Evolutionary conservation across 2,888 invertebrate species (phyloP), one percentile per base, ranked within the genome.

Genomic region (Eristalis arbustorum): DNA sequence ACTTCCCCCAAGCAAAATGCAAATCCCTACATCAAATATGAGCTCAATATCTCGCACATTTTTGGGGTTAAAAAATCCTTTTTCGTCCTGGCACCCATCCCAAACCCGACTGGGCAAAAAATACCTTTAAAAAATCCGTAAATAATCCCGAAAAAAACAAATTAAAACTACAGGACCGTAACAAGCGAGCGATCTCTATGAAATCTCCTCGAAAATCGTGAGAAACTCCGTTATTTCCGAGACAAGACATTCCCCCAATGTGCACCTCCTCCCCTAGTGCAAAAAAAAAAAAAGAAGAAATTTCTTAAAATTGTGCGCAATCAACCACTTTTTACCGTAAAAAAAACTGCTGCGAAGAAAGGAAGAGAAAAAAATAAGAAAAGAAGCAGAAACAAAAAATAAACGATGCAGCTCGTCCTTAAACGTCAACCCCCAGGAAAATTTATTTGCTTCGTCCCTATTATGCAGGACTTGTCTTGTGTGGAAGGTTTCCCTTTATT

Each of bases 281-380:
- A 81, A 85, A 80, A 69, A 64, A 62, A 31, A 81, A 85, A 76
- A 69, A 6, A 28, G 56, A 59, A 2, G 3, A 59, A 59, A 59
- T 59, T 59, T 59, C 31, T 63, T 49, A 28, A 85, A 85, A 81
- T 73, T 85, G 69, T 78, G 66, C 85, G 82, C 85, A 85, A 85
- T 85, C 82, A 82, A 85, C 85, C 82, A 82, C 85, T 82, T 85
- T 85, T 85, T 85, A 85, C 77, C 66, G 82, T 82, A 77, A 85
- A 85, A 85, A 74, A 11, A 59, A 62, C 31, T 18, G 13, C 10
- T 3, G 28, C 25, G 25, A 67, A 74, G 31, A 72, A 67, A 57
- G 63, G 57, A 84, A 78, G 42, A 37, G 61, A 64, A 14, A 67
- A 31, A 31, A 31, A 31, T 8, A 31, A 25, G 13, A 37, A 37